Evolutionary conservation across 2,113 vertebrate genomes (phyloP).

Genomic region (Bostrychus sinensis): DNA sequence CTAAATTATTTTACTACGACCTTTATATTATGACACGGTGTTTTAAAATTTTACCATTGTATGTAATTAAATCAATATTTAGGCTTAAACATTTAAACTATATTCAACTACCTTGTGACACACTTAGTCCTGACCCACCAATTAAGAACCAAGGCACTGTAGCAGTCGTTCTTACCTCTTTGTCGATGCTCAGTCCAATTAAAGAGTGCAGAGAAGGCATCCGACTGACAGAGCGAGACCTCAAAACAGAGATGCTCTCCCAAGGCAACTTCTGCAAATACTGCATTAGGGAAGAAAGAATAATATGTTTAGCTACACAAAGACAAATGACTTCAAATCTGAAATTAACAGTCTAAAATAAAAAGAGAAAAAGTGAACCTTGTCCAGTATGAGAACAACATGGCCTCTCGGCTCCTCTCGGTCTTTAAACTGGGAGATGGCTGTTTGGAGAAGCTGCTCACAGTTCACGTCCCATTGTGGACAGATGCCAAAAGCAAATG

Average conservation of each 20-base stretch:
- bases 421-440: conserved; percentile 55
- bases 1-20: too few species aligned
- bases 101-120: too few species aligned
- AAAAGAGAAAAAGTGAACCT: conserved; percentile 71
- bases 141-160: neutral
- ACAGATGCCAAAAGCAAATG: conserved; percentile 76
- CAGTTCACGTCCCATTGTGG: conserved; percentile 61
- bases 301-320: neutral
- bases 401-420: conserved; percentile 61
- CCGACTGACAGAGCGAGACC: conserved; percentile 79
- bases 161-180: conserved; percentile 72
- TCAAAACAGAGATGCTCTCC: conserved; percentile 86
- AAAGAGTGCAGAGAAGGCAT: conserved; percentile 89
- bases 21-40: too few species aligned
- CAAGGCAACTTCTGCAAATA: conserved; percentile 91
- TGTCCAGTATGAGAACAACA: conserved; percentile 88
- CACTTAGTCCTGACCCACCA: too few species aligned
- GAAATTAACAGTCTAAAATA: neutral
- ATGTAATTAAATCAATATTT: too few species aligned
- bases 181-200: conserved; percentile 80
- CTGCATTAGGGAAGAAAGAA: conserved; percentile 60
- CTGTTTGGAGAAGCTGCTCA: conserved; percentile 72
- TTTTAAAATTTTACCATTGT: too few species aligned
- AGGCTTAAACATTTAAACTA: too few species aligned
- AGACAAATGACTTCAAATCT: neutral